phyloP scores from a whole-genome alignment of 1,140 invertebrate species.

The Calosoma granatense region DNA sequence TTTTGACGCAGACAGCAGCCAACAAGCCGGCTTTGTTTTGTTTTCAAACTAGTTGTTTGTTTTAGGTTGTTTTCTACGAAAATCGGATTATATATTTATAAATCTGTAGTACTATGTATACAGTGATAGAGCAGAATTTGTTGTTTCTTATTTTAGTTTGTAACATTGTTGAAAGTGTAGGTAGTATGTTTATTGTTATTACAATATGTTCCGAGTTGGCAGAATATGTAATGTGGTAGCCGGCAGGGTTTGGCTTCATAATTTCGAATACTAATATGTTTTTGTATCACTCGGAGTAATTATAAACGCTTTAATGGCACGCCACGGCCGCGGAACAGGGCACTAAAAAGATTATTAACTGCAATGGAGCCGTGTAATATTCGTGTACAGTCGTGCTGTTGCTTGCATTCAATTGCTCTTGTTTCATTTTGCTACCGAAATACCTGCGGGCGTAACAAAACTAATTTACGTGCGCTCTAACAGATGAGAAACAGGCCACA shows the following conservation, averaged over 20 bases:
- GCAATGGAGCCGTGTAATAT: neutral
- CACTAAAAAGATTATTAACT: neutral
- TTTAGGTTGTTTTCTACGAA: too few relatives aligned
- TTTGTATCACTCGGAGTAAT: neutral
- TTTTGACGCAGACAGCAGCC: too few relatives aligned
- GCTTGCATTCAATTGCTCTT: neutral
- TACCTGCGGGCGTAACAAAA: neutral
- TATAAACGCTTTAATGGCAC: neutral
- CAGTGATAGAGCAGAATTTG: too few relatives aligned
- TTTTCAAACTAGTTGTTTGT: too few relatives aligned
- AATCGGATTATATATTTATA: too few relatives aligned
- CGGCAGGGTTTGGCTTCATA: neutral
- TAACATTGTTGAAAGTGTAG: too few relatives aligned
- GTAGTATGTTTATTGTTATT: too few relatives aligned
- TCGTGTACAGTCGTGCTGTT: neutral
- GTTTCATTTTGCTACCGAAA: neutral
- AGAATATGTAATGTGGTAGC: neutral
- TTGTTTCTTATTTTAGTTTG: too few relatives aligned
- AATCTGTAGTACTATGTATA: too few relatives aligned
- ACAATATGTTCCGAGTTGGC: too few relatives aligned
- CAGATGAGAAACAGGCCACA: neutral
- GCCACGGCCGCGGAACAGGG: too few relatives aligned
- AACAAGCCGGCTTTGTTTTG: too few relatives aligned
- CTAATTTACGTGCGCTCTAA: neutral
- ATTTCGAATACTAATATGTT: neutral